Percentiles rank a stretch among this genome's conserved stretches.
phyloP scores from a whole-genome alignment of 1,140 invertebrate genomes.

The Aleiodes sp. region DNA sequence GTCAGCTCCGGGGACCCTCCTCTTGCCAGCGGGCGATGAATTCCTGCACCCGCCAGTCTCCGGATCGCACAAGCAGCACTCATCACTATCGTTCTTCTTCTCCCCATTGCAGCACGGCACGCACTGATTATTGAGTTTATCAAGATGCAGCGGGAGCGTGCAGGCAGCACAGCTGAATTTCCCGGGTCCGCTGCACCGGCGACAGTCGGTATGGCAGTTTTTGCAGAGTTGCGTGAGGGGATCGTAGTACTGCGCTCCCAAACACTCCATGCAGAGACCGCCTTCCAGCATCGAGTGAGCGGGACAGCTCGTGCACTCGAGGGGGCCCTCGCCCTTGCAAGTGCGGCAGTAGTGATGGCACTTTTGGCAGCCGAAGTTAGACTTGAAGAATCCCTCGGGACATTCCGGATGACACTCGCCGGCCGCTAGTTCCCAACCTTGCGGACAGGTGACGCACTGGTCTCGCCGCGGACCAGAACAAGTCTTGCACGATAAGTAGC shows the following conservation, averaged over 20 bases:
- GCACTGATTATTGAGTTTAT: constrained; percentile 78
- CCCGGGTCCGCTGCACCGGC: constrained; percentile 75
- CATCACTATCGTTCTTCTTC: constrained; percentile 61
- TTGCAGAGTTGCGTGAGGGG: constrained; percentile 73
- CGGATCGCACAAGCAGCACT: constrained; percentile 74
- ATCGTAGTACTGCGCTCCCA: constrained; percentile 78
- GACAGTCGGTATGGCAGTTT: constrained; percentile 75
- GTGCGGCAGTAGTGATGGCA: constrained; percentile 86
- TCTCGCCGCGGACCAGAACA: constrained; percentile 81
- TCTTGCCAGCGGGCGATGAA: constrained; percentile 78
- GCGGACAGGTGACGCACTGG: constrained; percentile 84
- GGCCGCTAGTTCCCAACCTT: constrained; percentile 78
- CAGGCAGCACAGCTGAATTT: constrained; percentile 76
- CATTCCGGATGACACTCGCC: constrained; percentile 86
- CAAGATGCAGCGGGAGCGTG: constrained; percentile 71
- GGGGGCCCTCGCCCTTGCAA: constrained; percentile 78
- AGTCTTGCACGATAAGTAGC: constrained; percentile 83
- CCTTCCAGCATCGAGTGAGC: constrained; percentile 77
- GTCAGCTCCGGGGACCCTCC: constrained; percentile 73
- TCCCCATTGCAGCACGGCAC: constrained; percentile 73
- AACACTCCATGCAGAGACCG: constrained; percentile 77
- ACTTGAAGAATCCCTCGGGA: constrained; percentile 84
- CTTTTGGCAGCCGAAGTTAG: constrained; percentile 80
- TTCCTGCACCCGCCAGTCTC: constrained; percentile 76
- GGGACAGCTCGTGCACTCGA: constrained; percentile 78